phyloP scores from a whole-genome alignment of 1,140 invertebrate genomes.

The Myzus persicae region DNA sequence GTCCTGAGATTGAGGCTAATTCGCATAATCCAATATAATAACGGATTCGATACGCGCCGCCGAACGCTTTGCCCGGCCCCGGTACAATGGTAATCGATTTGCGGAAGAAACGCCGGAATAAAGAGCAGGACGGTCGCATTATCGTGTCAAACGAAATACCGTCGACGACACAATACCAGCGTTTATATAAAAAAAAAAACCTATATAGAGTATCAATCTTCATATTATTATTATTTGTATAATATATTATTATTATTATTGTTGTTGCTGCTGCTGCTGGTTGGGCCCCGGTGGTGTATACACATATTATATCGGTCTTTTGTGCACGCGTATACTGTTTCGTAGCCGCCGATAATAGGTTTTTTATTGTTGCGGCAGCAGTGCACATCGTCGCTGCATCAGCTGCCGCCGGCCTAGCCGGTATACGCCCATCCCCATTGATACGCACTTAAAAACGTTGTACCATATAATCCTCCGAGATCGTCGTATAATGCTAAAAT shows the following conservation, averaged over 20 bases:
- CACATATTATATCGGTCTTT: slow-evolving; percentile 1
- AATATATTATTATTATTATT: slow-evolving; percentile 8
- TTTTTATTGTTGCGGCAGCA: slow-evolving; percentile 56
- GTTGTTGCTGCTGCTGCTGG: not conserved
- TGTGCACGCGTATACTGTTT: slow-evolving; percentile 6
- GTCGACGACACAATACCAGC: not conserved
- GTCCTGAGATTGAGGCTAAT: slow-evolving; percentile 19
- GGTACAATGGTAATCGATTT: slow-evolving; percentile 41
- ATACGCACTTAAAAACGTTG: slow-evolving; percentile 56
- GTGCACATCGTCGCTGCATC: not conserved
- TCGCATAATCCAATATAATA: slow-evolving; percentile 37
- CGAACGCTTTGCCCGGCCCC: not conserved
- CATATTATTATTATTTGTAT: slow-evolving; percentile 9
- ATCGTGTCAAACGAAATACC: slow-evolving; percentile 5
- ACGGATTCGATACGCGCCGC: slow-evolving; percentile 39
- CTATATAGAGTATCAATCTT: not conserved
- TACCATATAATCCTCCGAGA: slow-evolving; percentile 49
- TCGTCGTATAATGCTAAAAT: slow-evolving; percentile 1
- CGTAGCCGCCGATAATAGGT: slow-evolving; percentile 50
- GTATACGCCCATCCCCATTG: slow-evolving; percentile 54
- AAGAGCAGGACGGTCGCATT: slow-evolving; percentile 36
- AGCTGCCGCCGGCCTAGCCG: slow-evolving; percentile 30
- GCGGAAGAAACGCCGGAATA: slow-evolving; percentile 32
- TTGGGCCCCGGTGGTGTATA: not conserved
- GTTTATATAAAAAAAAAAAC: not conserved